These are phyloP conservation scores for Athalia circularis DNA, from an alignment of 2,888 invertebrate genomes.

Conservation along the genomic window DNA sequence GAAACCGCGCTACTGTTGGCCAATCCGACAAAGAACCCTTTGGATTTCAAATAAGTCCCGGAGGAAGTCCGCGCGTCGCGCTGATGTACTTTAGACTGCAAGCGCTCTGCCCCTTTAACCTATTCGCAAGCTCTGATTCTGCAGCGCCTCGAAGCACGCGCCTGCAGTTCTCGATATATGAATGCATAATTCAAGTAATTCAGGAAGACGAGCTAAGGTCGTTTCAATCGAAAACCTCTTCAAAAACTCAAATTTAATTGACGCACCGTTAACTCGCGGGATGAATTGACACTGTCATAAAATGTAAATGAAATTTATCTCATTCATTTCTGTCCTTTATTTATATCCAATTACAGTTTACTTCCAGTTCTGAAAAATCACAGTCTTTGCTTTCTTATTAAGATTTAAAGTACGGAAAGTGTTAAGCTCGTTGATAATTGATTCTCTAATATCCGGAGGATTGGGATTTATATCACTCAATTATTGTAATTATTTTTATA, in stretches of 20 bases:
- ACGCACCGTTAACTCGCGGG: background rate
- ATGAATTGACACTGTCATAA: background rate
- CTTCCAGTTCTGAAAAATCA: slow-evolving; percentile 11
- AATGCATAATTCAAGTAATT: background rate
- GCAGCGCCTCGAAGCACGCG: slow-evolving; percentile 30
- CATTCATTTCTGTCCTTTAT: background rate
- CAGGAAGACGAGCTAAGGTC: slow-evolving; percentile 22
- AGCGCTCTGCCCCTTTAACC: background rate
- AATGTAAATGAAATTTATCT: background rate
- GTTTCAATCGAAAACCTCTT: slow-evolving; percentile 9
- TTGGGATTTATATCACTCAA: background rate
- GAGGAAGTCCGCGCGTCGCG: slow-evolving; percentile 28
- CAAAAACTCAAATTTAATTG: background rate
- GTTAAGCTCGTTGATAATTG: background rate
- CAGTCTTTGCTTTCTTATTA: slow-evolving; percentile 5
- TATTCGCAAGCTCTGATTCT: slow-evolving; percentile 28
- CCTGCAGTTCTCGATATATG: background rate
- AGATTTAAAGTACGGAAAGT: background rate
- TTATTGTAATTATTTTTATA: background rate
- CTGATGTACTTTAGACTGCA: slow-evolving; percentile 28
- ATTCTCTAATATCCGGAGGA: too few species aligned
- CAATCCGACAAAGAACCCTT: background rate
- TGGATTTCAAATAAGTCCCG: background rate
- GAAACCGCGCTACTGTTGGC: background rate
- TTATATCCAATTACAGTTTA: background rate